A percentile compares a stretch with the other conserved stretches of the same genome.
These are phyloP conservation scores for Tricholaema leucomelas DNA, from an alignment of 2,113 vertebrate genomes.

Conservation along the genomic window DNA sequence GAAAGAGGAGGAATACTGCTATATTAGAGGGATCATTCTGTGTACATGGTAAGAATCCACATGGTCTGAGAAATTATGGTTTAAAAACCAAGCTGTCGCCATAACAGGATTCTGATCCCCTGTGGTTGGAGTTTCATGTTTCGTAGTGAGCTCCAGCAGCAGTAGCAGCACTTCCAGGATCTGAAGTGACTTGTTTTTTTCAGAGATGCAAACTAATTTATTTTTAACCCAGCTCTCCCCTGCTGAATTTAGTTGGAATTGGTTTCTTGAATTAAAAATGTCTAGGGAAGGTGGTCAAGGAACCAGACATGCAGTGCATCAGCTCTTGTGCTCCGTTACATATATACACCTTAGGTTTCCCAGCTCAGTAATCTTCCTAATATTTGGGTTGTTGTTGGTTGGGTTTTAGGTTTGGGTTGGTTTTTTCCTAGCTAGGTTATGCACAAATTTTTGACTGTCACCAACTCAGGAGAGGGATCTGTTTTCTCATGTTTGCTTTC, in stretches of 20 bases:
- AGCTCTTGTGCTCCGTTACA: background rate
- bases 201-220: background rate
- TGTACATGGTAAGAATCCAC: background rate
- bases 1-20: background rate
- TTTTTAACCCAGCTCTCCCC: background rate
- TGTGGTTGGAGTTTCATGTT: fast-evolving
- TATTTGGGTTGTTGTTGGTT: background rate
- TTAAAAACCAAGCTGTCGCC: background rate
- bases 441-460: background rate
- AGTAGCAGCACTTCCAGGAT: background rate
- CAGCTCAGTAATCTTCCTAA: background rate
- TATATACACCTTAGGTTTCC: background rate
- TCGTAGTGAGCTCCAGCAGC: background rate
- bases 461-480: background rate
- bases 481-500: background rate
- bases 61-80: background rate
- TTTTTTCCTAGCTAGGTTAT: background rate
- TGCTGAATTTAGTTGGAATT: background rate
- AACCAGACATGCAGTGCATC: fast-evolving
- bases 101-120: background rate
- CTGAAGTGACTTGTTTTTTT: background rate
- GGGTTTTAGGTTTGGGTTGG: too few species aligned
- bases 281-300: background rate
- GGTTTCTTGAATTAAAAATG: background rate
- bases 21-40: background rate